These are phyloP conservation scores for Tarsius wallacei DNA, from an alignment of 2,797 vertebrate genomes.

Conservation along the genomic window DNA sequence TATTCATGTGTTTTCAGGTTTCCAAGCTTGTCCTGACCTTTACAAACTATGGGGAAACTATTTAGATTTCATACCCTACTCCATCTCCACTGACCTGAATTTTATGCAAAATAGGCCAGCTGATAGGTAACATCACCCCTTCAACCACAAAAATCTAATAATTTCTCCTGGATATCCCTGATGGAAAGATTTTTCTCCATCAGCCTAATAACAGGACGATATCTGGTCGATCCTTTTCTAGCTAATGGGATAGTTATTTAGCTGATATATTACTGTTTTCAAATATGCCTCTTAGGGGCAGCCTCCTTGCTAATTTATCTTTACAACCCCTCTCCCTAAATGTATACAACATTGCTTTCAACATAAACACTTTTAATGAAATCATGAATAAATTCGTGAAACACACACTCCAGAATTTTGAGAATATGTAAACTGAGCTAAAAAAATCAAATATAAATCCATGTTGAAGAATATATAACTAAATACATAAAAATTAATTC, in stretches of 20 bases:
- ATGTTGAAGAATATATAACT: background rate
- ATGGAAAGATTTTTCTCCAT: background rate
- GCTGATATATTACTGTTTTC: background rate
- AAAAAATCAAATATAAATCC: background rate
- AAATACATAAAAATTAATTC: background rate
- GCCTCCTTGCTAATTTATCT: background rate
- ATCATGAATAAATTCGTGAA: background rate
- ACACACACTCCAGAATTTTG: background rate
- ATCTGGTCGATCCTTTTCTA: background rate
- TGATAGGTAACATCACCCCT: background rate
- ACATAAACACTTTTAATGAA: background rate
- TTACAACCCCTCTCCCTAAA: background rate
- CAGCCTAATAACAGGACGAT: background rate
- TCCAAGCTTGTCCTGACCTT: background rate
- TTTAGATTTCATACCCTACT: background rate
- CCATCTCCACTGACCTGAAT: background rate
- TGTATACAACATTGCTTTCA: background rate
- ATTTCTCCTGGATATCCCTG: background rate
- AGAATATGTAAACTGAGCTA: background rate
- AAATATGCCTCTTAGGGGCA: background rate
- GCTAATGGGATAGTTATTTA: background rate
- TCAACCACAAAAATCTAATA: background rate
- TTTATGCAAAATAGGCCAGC: background rate
- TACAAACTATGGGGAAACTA: background rate
- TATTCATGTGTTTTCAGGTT: background rate